These are phyloP conservation scores for Clupea harengus DNA, from an alignment of 2,113 vertebrate species.

Conservation along the genomic window DNA sequence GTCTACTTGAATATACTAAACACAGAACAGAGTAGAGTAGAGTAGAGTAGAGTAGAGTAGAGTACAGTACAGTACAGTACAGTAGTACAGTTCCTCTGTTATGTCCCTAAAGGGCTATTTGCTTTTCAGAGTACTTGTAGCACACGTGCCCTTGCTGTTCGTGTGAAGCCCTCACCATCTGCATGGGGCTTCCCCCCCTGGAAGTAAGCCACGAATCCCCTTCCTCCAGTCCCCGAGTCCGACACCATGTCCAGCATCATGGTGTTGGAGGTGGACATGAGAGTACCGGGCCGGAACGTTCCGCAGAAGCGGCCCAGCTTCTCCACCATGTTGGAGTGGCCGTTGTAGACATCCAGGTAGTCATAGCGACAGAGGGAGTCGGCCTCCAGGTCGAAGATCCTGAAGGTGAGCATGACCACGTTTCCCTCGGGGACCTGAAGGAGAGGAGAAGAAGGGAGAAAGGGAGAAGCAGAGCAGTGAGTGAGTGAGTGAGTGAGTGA, in stretches of 20 bases:
- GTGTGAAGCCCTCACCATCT: slow-evolving; percentile 65
- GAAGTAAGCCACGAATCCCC: slow-evolving; percentile 84
- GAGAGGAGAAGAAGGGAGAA: background rate
- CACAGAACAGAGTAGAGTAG: background rate
- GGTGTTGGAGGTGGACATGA: slow-evolving; percentile 81
- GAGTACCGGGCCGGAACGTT: slow-evolving; percentile 81
- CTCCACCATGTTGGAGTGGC: slow-evolving; percentile 72
- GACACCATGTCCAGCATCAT: slow-evolving; percentile 83
- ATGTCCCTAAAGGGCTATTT: too few relatives aligned
- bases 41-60: background rate
- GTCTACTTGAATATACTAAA: background rate
- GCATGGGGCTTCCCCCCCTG: slow-evolving; percentile 68
- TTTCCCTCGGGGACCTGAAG: slow-evolving; percentile 82
- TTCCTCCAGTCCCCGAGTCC: slow-evolving; percentile 71
- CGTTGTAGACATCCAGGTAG: slow-evolving; percentile 82
- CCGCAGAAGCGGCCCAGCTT: slow-evolving; percentile 86
- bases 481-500: background rate
- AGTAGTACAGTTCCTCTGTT: too few relatives aligned
- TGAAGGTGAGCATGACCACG: slow-evolving; percentile 80
- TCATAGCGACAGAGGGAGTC: slow-evolving; percentile 83
- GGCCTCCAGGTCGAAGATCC: slow-evolving; percentile 84
- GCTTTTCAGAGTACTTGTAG: too few relatives aligned
- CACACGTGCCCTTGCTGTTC: too few relatives aligned
- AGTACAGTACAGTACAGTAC: background rate
- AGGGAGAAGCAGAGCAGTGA: slow-evolving; percentile 11